phyloP scores from a whole-genome alignment of 2,888 invertebrate genomes.

The Drosophila trichaetosa region DNA sequence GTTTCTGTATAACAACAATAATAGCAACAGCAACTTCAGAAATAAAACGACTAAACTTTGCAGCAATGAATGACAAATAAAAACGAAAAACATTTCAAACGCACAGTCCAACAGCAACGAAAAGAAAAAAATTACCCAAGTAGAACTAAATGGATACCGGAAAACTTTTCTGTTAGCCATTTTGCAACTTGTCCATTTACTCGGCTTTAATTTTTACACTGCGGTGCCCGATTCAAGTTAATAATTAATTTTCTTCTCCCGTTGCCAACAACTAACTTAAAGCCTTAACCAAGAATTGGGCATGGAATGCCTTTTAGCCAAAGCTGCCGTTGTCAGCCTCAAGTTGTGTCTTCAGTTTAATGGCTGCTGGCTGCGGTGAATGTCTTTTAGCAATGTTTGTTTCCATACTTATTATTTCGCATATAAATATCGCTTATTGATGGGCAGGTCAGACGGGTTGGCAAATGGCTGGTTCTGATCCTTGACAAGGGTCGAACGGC shows the following conservation, averaged over 20 bases:
- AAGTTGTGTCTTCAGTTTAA: conserved; percentile 23
- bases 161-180: conserved; percentile 64
- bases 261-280: conserved; percentile 37
- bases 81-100: conserved; percentile 69
- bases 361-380: conserved; percentile 8
- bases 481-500: conserved; percentile 46
- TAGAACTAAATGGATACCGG: conserved; percentile 60
- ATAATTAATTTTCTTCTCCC: conserved; percentile 57
- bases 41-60: conserved; percentile 64
- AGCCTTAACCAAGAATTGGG: conserved; percentile 14
- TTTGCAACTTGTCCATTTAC: conserved; percentile 36
- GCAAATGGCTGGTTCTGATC: conserved; percentile 22
- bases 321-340: not conserved
- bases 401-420: conserved; percentile 44
- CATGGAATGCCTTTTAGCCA: not conserved
- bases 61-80: conserved; percentile 71
- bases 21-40: conserved; percentile 31
- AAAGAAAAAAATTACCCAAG: conserved; percentile 27
- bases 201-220: conserved; percentile 56
- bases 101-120: conserved; percentile 19
- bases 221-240: conserved; percentile 39
- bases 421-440: conserved; percentile 42
- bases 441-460: conserved; percentile 12
- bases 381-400: conserved; percentile 31
- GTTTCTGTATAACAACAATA: conserved; percentile 20